Percentiles rank a stretch among this genome's conserved stretches.
These are phyloP conservation scores for Argentina silus DNA, from an alignment of 2,797 vertebrate genomes.

Conservation along the genomic window DNA sequence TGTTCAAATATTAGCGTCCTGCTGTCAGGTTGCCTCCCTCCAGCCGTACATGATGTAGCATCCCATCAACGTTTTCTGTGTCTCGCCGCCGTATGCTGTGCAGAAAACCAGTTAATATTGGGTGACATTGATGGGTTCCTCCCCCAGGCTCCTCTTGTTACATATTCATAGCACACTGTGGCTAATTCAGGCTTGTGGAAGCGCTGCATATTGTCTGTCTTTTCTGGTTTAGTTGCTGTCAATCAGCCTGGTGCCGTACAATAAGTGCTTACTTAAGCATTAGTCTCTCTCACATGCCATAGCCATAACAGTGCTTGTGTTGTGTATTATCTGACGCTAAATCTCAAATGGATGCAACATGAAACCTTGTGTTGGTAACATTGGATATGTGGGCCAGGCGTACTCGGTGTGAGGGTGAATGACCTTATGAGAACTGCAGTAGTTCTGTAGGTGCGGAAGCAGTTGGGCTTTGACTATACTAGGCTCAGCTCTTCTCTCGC, in stretches of 20 bases:
- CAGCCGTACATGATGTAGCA: slow-evolving; percentile 19
- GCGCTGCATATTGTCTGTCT: slow-evolving; percentile 49
- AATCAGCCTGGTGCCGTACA: slow-evolving; percentile 33
- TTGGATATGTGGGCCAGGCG: slow-evolving; percentile 17
- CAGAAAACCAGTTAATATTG: slow-evolving; percentile 36
- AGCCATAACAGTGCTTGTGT: slow-evolving; percentile 29
- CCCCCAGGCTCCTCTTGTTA: slow-evolving; percentile 51
- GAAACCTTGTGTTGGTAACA: slow-evolving; percentile 28
- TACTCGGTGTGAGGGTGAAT: neutral
- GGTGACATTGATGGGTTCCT: slow-evolving; percentile 56
- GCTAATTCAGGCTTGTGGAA: slow-evolving; percentile 40
- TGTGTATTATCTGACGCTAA: slow-evolving; percentile 29
- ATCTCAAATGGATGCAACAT: slow-evolving; percentile 39
- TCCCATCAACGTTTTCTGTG: slow-evolving; percentile 14
- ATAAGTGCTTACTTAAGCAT: slow-evolving; percentile 51
- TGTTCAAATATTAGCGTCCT: slow-evolving; percentile 33
- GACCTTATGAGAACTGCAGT: neutral
- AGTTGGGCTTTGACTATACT: slow-evolving; percentile 10
- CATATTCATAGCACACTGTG: slow-evolving; percentile 44
- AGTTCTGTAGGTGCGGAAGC: slow-evolving; percentile 6
- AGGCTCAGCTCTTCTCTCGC: neutral
- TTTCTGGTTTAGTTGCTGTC: slow-evolving; percentile 49
- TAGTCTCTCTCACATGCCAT: slow-evolving; percentile 22
- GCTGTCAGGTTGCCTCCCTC: slow-evolving; percentile 37
- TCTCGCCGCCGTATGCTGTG: slow-evolving; percentile 45